Evolutionary conservation across 2,113 vertebrate genomes (phyloP), one percentile per base, ranked within the genome.

Genomic region (Sturnira hondurensis): DNA sequence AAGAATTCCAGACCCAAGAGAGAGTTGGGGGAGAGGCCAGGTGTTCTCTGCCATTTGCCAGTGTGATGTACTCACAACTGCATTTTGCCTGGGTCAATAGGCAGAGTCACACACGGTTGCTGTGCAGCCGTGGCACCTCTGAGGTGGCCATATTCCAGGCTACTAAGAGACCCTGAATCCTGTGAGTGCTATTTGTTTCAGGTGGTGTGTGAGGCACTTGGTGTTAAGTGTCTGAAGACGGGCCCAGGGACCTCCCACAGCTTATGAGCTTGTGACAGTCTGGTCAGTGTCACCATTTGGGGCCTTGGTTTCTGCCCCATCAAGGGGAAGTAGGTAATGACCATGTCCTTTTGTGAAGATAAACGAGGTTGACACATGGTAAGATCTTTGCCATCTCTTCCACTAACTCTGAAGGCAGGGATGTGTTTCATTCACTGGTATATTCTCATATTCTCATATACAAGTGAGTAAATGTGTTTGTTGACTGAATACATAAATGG

Each of bases 41-140:
- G 13, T 8, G 73, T 76, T 43, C 65, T 24, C 20, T 45, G 77
- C 41, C 33, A 68, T 43, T 16, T 0, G 3, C 16, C 56, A 0
- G 24, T 0, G 14, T 17, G 10, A 56, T 15, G 61, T 2, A 43
- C 19, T 70, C 84, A 70, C 45, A 19, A 7, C 4, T 67, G 85
- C 45, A n/a, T 85, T 95, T 80, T 68, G 41, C 19, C 17, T 93
- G 97, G 74, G 80, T 95, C 26, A 13, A 50, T 6, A 88, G 84
- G 58, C 85, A 92, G 33, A 78, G 63, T 50, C 77, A 38, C 0
- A n/a, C n/a, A n/a, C n/a, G n/a, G 20, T 91, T 58, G 89, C 94
- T 45, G 11, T 26, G 70, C 70, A 80, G 41, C 43, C 3, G 70
- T 63, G 86, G 80, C 67, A 56, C 36, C 45, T 45, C 47, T 26